Conservation (phyloP, 2,888 invertebrate genomes). For the Lutraria lutraria region DNA sequence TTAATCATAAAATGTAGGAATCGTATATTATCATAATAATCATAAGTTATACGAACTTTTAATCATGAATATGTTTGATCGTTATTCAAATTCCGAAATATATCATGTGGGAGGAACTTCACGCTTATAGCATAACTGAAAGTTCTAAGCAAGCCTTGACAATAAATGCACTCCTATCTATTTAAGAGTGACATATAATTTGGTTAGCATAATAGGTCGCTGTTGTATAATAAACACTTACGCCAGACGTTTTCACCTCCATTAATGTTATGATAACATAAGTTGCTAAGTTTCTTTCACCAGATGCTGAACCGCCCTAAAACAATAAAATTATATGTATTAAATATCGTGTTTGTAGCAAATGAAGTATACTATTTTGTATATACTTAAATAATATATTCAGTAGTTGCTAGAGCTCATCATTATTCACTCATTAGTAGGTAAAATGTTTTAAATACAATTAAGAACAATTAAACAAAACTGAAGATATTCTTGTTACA, state of each 20-base stretch:
- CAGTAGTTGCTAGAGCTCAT: not conserved
- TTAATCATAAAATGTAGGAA: not conserved
- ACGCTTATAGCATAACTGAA: no score
- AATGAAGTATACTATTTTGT: not conserved
- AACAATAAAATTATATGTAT: constrained; percentile 40
- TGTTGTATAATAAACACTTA: not conserved
- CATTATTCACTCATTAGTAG: not conserved
- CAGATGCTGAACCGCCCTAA: constrained; percentile 90
- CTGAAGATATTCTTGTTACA: not conserved
- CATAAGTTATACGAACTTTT: no score
- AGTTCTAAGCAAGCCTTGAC: no score
- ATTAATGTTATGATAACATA: constrained; percentile 92
- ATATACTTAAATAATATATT: no score
- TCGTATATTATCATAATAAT: not conserved
- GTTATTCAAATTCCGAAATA: no score
- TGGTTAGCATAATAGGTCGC: not conserved
- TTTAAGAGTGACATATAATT: not conserved
- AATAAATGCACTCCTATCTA: no score
- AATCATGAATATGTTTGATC: no score
- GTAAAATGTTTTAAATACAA: no score
- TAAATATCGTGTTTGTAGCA: not conserved
- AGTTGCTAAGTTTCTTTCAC: constrained; percentile 93
- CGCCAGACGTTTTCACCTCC: constrained; percentile 87
- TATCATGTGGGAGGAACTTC: no score
- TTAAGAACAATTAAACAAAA: not conserved